These are phyloP conservation scores for Hozukius guyotensis DNA, from an alignment of 2,797 vertebrate genomes.

Conservation along the genomic window DNA sequence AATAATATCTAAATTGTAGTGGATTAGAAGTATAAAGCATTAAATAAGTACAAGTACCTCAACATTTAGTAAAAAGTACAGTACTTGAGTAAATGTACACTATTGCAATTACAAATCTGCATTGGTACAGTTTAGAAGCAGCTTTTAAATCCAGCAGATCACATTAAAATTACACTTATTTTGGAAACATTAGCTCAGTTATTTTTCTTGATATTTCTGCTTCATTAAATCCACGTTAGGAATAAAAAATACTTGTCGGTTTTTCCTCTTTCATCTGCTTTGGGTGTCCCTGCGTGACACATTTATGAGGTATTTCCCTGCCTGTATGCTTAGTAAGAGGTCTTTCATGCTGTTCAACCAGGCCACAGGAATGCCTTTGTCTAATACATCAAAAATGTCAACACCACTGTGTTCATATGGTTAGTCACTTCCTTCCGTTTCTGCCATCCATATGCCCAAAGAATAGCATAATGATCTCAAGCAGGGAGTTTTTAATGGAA, in stretches of 20 bases:
- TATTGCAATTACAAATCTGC: neutral
- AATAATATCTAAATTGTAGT: too few species aligned
- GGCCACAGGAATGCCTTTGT: constrained; percentile 7
- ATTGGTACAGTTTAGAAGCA: neutral
- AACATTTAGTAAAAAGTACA: too few species aligned
- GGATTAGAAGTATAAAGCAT: too few species aligned
- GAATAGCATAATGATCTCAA: neutral
- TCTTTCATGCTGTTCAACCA: neutral
- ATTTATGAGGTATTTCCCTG: neutral
- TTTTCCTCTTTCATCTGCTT: neutral
- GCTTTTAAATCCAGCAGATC: neutral
- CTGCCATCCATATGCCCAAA: neutral
- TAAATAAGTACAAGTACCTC: too few species aligned
- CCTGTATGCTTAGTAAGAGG: neutral
- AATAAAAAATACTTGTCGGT: neutral
- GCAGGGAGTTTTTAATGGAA: neutral
- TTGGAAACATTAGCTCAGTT: neutral
- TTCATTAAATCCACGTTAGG: neutral
- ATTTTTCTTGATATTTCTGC: neutral
- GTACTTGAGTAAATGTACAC: too few species aligned
- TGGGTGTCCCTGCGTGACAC: neutral
- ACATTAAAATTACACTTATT: neutral
- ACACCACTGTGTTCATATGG: neutral
- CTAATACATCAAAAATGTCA: constrained; percentile 16
- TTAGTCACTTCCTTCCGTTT: constrained; percentile 34